A percentile compares a stretch with the other conserved stretches of the same genome.
phyloP scores from a whole-genome alignment of 1,140 invertebrate genomes.

The Hyphantria cunea region DNA sequence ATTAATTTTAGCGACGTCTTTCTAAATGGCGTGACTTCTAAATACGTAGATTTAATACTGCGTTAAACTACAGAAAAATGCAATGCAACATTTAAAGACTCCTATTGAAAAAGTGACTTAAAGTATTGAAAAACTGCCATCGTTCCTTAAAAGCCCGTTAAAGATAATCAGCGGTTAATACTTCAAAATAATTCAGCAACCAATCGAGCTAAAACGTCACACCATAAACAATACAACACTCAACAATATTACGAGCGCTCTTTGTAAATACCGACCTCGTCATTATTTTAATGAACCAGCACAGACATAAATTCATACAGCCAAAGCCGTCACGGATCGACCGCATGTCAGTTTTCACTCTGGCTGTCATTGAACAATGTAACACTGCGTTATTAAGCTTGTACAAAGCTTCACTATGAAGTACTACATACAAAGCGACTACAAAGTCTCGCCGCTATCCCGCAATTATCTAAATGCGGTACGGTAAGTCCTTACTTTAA shows the following conservation, averaged over 20 bases:
- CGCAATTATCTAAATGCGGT: conserved; percentile 74
- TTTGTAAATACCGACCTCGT: neutral
- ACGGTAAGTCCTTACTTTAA: too few relatives aligned
- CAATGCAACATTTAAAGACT: neutral
- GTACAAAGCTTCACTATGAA: conserved; percentile 50
- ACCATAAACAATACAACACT: neutral
- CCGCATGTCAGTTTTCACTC: conserved; percentile 13
- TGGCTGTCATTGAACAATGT: conserved; percentile 44
- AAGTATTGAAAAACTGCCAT: too few relatives aligned
- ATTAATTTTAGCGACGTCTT: too few relatives aligned
- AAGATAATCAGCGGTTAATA: neutral
- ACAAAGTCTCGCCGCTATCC: conserved; percentile 56
- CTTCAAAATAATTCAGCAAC: neutral
- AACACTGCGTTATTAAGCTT: conserved; percentile 46
- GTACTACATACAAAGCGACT: conserved; percentile 54
- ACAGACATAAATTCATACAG: neutral
- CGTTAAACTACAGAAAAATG: too few relatives aligned
- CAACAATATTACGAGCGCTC: neutral
- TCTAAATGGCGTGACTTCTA: too few relatives aligned
- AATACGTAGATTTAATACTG: too few relatives aligned
- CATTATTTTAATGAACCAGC: conserved; percentile 40
- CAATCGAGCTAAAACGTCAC: neutral
- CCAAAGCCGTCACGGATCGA: conserved; percentile 13
- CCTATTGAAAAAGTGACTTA: neutral
- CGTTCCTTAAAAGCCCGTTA: too few relatives aligned